These are phyloP conservation scores for Anthopleura sola DNA, from an alignment of 64 coral and sea anemone species.

Conservation along the genomic window DNA sequence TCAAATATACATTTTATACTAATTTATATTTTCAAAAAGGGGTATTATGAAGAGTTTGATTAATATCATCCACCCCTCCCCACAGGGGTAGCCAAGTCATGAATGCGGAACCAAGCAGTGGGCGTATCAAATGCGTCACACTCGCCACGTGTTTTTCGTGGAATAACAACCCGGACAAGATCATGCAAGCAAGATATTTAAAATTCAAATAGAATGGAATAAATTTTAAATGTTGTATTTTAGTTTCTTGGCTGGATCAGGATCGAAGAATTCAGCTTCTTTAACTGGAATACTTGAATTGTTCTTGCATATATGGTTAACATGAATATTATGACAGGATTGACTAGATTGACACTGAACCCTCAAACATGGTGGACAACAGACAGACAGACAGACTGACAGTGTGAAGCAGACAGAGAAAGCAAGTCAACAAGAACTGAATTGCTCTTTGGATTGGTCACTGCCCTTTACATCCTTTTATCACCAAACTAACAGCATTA, in stretches of 20 bases:
- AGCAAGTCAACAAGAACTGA: too few species aligned
- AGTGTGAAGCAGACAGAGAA: not conserved
- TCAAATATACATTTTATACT: not conserved
- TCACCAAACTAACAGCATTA: too few species aligned
- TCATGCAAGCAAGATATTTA: not conserved
- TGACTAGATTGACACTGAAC: too few species aligned
- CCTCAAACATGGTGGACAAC: too few species aligned
- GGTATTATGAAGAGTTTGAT: not conserved
- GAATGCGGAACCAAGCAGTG: conserved; percentile 22
- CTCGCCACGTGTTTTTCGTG: conserved; percentile 2
- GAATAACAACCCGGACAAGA: conserved; percentile 1
- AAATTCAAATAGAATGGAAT: not conserved
- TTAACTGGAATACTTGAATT: not conserved
- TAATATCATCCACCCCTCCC: not conserved
- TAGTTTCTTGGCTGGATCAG: too few species aligned
- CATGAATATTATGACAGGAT: too few species aligned
- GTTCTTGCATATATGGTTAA: not conserved
- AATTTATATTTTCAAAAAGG: not conserved
- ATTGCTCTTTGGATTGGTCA: too few species aligned
- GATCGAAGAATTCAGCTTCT: not conserved
- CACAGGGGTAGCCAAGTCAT: not conserved
- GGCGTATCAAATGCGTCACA: not conserved
- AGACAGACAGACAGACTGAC: not conserved
- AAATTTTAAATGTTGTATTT: not conserved
- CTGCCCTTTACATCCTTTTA: too few species aligned